Conservation (phyloP, 2,888 invertebrate genomes). For the Oscheius sp. region DNA sequence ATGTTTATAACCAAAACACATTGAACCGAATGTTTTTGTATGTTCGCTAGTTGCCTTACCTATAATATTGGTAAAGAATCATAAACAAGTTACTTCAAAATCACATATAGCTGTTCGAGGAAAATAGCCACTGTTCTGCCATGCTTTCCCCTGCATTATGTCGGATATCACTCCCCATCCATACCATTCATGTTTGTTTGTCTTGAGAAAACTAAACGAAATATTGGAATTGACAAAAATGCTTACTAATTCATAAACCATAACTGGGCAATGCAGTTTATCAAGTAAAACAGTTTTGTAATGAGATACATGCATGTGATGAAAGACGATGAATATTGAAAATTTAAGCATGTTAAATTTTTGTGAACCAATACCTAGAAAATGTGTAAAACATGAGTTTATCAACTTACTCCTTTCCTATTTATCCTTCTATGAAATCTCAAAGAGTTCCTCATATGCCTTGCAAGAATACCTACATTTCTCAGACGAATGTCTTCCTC, state of each 20-base stretch:
- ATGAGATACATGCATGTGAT: slow-evolving; percentile 63
- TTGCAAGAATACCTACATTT: slow-evolving; percentile 57
- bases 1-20: slow-evolving; percentile 70
- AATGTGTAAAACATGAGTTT: background rate
- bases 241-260: slow-evolving; percentile 64
- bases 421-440: slow-evolving; percentile 62
- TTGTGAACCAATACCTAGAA: slow-evolving; percentile 57
- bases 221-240: background rate
- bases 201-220: slow-evolving; percentile 61
- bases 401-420: slow-evolving; percentile 31
- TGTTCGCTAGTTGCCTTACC: slow-evolving; percentile 69
- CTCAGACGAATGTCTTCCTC: slow-evolving; percentile 54
- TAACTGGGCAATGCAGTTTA: slow-evolving; percentile 61
- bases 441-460: slow-evolving; percentile 61
- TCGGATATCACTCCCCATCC: slow-evolving; percentile 64
- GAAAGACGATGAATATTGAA: slow-evolving; percentile 64
- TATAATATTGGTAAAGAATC: slow-evolving; percentile 20
- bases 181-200: slow-evolving; percentile 65
- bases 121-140: slow-evolving; percentile 66
- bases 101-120: slow-evolving; percentile 67
- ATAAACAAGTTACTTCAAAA: slow-evolving; percentile 50
- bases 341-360: slow-evolving; percentile 59
- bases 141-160: slow-evolving; percentile 60
- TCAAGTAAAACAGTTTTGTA: slow-evolving; percentile 61
- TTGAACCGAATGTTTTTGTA: slow-evolving; percentile 69